phyloP scores from a whole-genome alignment of 2,113 vertebrate species.

The Romanogobio albipinnatus region DNA sequence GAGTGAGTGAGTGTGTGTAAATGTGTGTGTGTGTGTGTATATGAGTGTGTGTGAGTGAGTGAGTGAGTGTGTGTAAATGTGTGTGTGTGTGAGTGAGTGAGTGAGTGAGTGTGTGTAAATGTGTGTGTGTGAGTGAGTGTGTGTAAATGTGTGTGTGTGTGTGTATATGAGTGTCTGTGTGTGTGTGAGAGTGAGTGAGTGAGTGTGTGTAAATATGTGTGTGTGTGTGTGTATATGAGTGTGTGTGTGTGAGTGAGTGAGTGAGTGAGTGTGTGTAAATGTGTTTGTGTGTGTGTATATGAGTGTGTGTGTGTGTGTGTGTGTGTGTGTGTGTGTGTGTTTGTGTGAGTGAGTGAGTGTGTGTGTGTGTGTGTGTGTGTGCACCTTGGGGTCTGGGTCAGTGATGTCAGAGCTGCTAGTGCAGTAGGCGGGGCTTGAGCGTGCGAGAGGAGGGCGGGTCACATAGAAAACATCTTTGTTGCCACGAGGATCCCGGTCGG shows the following conservation, averaged over 20 bases:
- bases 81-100: no score
- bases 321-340: not conserved
- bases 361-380: not conserved
- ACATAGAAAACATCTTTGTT: slow-evolving; percentile 91
- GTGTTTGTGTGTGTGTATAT: not conserved
- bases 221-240: no score
- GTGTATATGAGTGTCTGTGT: no score
- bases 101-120: no score
- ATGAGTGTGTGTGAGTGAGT: no score
- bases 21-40: not conserved
- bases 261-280: not conserved
- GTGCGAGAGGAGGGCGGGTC: slow-evolving; percentile 87
- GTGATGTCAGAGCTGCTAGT: slow-evolving; percentile 97
- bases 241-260: not conserved
- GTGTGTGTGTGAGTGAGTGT: no score
- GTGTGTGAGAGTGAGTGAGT: not conserved
- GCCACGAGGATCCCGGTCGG: slow-evolving; percentile 76
- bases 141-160: no score
- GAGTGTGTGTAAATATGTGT: not conserved
- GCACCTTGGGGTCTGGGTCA: slow-evolving; percentile 89
- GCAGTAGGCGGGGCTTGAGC: slow-evolving; percentile 93
- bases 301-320: not conserved
- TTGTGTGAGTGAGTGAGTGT: not conserved
- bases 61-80: no score
- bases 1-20: not conserved